phyloP scores from a whole-genome alignment of 2,113 vertebrate species.

The Notechis scutatus region DNA sequence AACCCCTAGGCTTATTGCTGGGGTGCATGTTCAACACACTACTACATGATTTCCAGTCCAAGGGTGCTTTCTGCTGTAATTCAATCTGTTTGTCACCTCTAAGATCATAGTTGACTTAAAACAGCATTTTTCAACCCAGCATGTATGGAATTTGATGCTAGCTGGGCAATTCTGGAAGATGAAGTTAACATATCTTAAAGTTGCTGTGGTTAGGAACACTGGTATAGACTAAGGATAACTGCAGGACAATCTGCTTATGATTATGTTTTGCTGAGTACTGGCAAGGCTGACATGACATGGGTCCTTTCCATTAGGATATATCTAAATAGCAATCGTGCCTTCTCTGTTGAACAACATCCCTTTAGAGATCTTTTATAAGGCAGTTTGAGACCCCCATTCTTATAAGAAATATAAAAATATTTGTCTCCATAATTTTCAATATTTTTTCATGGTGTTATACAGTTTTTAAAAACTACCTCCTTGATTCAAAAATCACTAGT shows the following conservation, averaged over 20 bases:
- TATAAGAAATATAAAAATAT: constrained; percentile 54
- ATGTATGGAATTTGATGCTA: neutral
- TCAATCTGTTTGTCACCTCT: neutral
- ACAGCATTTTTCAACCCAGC: neutral
- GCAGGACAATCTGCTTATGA: neutral
- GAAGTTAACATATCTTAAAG: neutral
- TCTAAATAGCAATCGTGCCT: neutral
- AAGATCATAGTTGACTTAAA: neutral
- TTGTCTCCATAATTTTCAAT: constrained; percentile 44
- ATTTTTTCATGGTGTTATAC: constrained; percentile 1
- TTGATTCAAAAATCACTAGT: neutral
- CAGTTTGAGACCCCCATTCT: neutral
- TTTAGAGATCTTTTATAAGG: neutral
- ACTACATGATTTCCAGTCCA: neutral
- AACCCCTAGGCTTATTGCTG: neutral
- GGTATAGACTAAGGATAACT: neutral
- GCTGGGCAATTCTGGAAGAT: neutral
- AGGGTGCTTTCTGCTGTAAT: neutral
- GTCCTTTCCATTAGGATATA: neutral
- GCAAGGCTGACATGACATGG: neutral
- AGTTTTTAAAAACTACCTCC: neutral
- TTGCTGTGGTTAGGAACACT: neutral
- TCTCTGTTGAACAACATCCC: neutral
- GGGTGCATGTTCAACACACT: neutral
- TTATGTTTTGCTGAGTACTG: neutral